Evolutionary conservation across 2,888 invertebrate species (phyloP), one percentile per base, ranked within the genome.

Genomic region (Blomia tropicalis): DNA sequence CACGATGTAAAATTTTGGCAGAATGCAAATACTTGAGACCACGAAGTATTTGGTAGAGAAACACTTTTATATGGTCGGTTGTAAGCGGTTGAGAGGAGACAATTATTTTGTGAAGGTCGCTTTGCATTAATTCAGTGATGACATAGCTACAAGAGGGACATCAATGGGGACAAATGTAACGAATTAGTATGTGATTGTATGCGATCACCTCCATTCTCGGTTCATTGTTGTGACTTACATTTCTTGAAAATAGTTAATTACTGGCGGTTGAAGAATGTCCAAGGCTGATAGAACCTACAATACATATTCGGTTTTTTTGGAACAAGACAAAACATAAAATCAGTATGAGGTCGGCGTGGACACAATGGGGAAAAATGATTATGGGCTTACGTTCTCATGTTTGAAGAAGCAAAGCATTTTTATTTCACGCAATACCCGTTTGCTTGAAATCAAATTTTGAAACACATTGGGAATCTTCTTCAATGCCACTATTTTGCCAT

Each of bases 381-480:
- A 30, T 59, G 27, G 23, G 84, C 89, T 86, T 77, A 96, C 96
- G 78, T 98, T 98, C 79, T 98, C 96, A 78, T 98, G 96, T 81
- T 93, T 92, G 81, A 98, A 96, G 79, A 92, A 93, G 77, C 92
- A 92, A 69, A 98, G 83, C 96, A 98, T 98, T 79, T 91, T 89
- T 73, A 98, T 82, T 79, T 98, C 98, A 70, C 98, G 83, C 79
- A 95, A 98, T 71, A 96, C 96, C 72, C 98, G 83, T 76, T 95
- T 95, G 75, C 93, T 92, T 72, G 96, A 96, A 72, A 98, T 91
- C 75, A 96, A 82, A 74, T 95, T 96, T 79, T 96, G 96, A 83
- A 98, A 98, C 77, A 98, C 96, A 80, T 96, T 96, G 70, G 98
- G 96, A 81, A 98, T 85, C 80, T 98, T 98, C 80, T 98, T 98